Base-by-base conservation (phyloP, 2,113 vertebrate species). In the Barnardius zonarius region DNA sequence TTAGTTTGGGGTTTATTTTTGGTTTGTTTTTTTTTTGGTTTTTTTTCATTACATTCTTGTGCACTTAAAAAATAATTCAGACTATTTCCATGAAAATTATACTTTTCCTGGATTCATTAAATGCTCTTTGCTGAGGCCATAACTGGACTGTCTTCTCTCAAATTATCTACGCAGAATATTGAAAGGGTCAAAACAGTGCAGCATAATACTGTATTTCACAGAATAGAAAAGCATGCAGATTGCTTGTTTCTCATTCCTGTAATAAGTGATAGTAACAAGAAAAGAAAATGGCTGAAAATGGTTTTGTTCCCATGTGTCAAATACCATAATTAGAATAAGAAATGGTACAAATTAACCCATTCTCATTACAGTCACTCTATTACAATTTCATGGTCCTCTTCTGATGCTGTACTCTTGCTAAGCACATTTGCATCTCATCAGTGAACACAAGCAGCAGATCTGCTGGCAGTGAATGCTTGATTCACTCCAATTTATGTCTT, bases 11-110 rank as follows among this genome's bases (percentile, higher is more conserved):
- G 2, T 18, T 76, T 90, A 5, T 13, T 64, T 8, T 73, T 93
- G 18, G 37, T 37, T 37, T 37, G 37, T 7, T 37, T 37, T 37
- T 94, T 83, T 24, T 17, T 44, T 43, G 13, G 14, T 18, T 57
- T 59, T 94, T 1, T 17, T 64, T 57, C 17, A 33, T 92, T 94
- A 88, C 5, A 86, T 92, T 97, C 61, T 92, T 86, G 13, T 63
- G 76, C 64, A 80, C 78, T 95, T 95, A 67, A 90, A 94, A 90
- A 83, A 87, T 76, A 93, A 96, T 86, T 94, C 77, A 88, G 72
- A 12, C 44, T 92, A 98, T 98, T 98, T 97, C 94, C 84, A 98
- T 98, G 93, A 75, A 98, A 97, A 98, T 98, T 97, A 95, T 83
- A 61, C 74, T 96, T 95, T 89, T 92, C 37, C 75, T 92, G 77